phyloP scores from a whole-genome alignment of 1,140 invertebrate species.

The Aphis gossypii region DNA sequence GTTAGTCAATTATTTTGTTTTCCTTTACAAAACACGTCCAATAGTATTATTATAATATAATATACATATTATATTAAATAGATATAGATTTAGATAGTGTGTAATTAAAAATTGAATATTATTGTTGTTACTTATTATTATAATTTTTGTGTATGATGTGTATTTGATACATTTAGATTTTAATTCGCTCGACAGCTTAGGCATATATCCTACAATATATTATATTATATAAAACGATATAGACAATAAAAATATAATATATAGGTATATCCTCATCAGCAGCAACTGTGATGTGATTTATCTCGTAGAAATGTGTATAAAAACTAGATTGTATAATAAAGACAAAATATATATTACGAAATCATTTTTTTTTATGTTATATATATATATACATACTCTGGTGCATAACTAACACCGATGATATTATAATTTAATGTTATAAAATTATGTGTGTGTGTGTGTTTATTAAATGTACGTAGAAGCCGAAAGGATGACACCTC shows the following conservation, averaged over 20 bases:
- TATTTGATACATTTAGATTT: slow-evolving; percentile 29
- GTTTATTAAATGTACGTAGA: too few relatives aligned
- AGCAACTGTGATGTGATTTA: slow-evolving; percentile 54
- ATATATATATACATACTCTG: too few relatives aligned
- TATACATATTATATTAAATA: not conserved
- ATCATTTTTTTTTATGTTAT: not conserved
- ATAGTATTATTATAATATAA: slow-evolving; percentile 23
- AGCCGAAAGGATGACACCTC: too few relatives aligned
- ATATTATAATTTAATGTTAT: not conserved
- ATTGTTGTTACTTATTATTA: slow-evolving; percentile 52
- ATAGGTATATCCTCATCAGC: slow-evolving; percentile 46
- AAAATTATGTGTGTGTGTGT: not conserved
- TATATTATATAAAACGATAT: slow-evolving; percentile 14
- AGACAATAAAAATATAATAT: slow-evolving; percentile 6
- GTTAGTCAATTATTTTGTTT: slow-evolving; percentile 37
- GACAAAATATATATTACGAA: slow-evolving; percentile 39
- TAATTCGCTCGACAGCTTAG: slow-evolving; percentile 5
- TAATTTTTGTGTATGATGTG: slow-evolving; percentile 19
- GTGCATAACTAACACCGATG: not conserved
- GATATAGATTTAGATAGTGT: slow-evolving; percentile 5
- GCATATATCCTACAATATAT: not conserved
- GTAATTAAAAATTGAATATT: slow-evolving; percentile 2
- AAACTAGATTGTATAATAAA: slow-evolving; percentile 42
- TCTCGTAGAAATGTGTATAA: slow-evolving; percentile 56
- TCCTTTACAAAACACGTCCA: slow-evolving; percentile 30